Conservation (phyloP, 2,797 vertebrate genomes). For the Tangara arthus region DNA sequence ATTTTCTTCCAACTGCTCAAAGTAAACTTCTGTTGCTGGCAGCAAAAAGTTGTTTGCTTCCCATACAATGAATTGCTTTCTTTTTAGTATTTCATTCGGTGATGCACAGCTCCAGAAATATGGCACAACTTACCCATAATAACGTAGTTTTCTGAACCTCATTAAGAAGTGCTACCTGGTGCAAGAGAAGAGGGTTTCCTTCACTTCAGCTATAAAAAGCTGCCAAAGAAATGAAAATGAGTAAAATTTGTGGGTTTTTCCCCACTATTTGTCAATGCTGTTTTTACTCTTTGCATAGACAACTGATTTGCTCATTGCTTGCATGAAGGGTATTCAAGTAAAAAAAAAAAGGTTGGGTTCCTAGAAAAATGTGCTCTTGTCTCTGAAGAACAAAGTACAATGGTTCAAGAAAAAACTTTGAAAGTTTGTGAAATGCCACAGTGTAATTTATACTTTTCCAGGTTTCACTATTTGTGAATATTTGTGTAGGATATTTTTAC, state of each 20-base stretch:
- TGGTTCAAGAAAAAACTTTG: not conserved
- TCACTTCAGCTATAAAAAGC: not conserved
- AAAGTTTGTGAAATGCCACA: conserved; percentile 7
- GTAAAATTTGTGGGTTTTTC: conserved; percentile 30
- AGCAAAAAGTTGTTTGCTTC: conserved; percentile 35
- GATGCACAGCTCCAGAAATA: conserved; percentile 16
- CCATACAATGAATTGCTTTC: conserved; percentile 54
- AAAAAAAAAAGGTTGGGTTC: conserved; percentile 45
- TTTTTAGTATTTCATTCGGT: not conserved
- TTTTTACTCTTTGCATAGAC: conserved; percentile 46
- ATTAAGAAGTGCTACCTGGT: conserved; percentile 14
- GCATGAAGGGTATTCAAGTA: conserved; percentile 51
- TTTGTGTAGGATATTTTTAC: conserved; percentile 20
- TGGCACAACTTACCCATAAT: not conserved
- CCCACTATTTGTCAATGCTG: conserved; percentile 25
- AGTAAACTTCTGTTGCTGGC: conserved; percentile 42
- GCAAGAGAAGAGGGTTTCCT: conserved; percentile 11
- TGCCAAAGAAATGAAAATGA: conserved; percentile 46
- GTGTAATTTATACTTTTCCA: not conserved
- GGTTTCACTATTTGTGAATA: not conserved
- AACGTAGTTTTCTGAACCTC: not conserved
- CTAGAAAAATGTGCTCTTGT: conserved; percentile 49
- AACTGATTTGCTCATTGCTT: conserved; percentile 56
- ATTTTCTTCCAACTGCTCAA: conserved; percentile 31
- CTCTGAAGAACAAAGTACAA: conserved; percentile 51